Conservation (phyloP, 2,113 vertebrate species). For the Heterocephalus glaber region DNA sequence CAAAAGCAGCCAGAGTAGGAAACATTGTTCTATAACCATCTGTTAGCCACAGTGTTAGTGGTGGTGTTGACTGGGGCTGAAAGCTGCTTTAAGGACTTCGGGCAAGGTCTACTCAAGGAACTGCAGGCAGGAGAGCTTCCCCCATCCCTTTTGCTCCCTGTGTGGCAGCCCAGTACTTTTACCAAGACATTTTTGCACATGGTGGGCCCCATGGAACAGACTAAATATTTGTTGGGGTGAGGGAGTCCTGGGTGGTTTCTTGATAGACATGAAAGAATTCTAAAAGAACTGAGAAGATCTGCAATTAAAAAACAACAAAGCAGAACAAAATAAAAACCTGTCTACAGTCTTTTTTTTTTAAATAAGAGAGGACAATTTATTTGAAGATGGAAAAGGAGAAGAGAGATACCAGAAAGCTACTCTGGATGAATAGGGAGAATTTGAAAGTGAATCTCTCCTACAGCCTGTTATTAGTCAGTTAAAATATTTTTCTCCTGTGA, state of each 20-base stretch:
- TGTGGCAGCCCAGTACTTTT: neutral
- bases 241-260: neutral
- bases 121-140: neutral
- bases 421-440: no score
- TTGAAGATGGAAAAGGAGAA: no score
- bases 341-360: neutral
- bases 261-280: neutral
- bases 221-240: neutral
- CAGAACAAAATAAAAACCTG: neutral
- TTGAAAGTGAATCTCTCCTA: no score
- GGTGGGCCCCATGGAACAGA: neutral
- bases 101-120: rapidly evolving
- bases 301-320: neutral
- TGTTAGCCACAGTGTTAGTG: neutral
- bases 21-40: neutral
- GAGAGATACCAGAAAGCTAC: no score
- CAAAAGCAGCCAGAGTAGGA: neutral
- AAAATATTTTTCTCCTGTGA: neutral
- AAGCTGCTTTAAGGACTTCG: neutral
- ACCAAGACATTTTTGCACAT: neutral
- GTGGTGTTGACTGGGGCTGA: rapidly evolving
- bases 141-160: neutral
- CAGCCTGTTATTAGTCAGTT: neutral
- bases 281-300: neutral
- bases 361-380: no score